These are phyloP conservation scores for Oncorhynchus gorbuscha DNA, from an alignment of 2,113 vertebrate genomes.

Conservation along the genomic window DNA sequence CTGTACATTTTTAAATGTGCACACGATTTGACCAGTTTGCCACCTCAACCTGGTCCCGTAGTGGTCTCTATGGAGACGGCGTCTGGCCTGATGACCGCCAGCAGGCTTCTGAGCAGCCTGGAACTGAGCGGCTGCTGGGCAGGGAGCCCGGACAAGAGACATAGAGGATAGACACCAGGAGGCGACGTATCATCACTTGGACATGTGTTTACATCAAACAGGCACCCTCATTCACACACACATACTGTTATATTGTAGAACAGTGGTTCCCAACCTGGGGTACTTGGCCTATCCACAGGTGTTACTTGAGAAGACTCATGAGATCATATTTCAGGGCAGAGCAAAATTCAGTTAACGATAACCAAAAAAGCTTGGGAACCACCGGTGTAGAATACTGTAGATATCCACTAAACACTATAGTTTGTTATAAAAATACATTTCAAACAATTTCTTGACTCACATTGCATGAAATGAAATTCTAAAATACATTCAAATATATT, in stretches of 20 bases:
- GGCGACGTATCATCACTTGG: constrained; percentile 47
- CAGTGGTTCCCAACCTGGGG: too few relatives aligned
- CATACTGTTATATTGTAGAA: neutral
- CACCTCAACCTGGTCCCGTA: constrained; percentile 54
- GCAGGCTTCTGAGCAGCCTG: constrained; percentile 51
- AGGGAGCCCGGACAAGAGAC: constrained; percentile 39
- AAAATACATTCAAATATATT: too few relatives aligned
- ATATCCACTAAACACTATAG: too few relatives aligned
- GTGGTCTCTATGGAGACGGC: constrained; percentile 55
- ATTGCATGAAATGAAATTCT: too few relatives aligned
- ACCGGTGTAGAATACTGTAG: too few relatives aligned
- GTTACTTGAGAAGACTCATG: too few relatives aligned
- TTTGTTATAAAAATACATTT: too few relatives aligned
- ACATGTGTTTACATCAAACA: neutral
- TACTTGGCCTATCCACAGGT: too few relatives aligned
- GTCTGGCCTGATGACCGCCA: constrained; percentile 40
- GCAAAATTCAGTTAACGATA: too few relatives aligned
- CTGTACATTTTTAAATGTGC: neutral
- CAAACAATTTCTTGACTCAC: too few relatives aligned
- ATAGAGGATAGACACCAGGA: constrained; percentile 32
- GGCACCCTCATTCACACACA: neutral
- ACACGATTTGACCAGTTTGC: constrained; percentile 2
- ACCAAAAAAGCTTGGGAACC: too few relatives aligned
- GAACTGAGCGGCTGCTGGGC: constrained; percentile 70
- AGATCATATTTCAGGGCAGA: too few relatives aligned